Base-by-base conservation (phyloP, 2,113 vertebrate genomes). In the Spermophilus dauricus region DNA sequence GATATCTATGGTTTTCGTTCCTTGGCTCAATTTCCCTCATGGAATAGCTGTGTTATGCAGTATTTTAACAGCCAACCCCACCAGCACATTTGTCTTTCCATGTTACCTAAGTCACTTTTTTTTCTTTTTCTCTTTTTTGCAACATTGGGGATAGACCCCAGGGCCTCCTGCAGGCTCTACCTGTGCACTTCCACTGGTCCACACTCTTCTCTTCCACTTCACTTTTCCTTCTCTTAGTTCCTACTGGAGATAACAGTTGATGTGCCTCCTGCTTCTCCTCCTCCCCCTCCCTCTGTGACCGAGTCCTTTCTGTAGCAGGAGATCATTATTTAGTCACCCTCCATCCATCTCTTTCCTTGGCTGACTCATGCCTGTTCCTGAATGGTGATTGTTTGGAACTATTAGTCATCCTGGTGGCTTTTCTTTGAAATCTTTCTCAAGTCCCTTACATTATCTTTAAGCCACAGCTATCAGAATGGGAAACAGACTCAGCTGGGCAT, bases 321-420 rank as follows among this genome's bases (percentile, higher is more conserved):
- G 42, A 72, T 77, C 37, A 61, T 56, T 91, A 63, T 20, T 86
- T 39, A 63, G 83, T 90, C 92, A 80, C 65, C 73, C 70, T 73
- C 42, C 9, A 53, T 30, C 51, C 93, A 2, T 39, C 67, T 48
- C 75, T 96, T 83, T 53, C 63, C 87, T 42, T 18, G 18, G n/a
- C 73, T 93, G 95, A 97, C 73, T 96, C 95, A 93, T 34, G 86
- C 73, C 58, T 26, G 5, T 75, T 70, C 83, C 92, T 58, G 75
- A 48, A 51, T 14, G 17, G 61, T 42, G 37, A 88, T 8, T 86
- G 77, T 95, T 94, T 76, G 4, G 63, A 65, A 76, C 34, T 24
- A 24, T 93, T 83, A 86, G 89, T 95, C 93, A 89, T 77, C 16
- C 65, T 48, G 28, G 39, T 78, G 67, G 26, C 26, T 92, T 81